Evolutionary conservation across 2,113 vertebrate genomes (phyloP).

Genomic region (Myotis brandtii): DNA sequence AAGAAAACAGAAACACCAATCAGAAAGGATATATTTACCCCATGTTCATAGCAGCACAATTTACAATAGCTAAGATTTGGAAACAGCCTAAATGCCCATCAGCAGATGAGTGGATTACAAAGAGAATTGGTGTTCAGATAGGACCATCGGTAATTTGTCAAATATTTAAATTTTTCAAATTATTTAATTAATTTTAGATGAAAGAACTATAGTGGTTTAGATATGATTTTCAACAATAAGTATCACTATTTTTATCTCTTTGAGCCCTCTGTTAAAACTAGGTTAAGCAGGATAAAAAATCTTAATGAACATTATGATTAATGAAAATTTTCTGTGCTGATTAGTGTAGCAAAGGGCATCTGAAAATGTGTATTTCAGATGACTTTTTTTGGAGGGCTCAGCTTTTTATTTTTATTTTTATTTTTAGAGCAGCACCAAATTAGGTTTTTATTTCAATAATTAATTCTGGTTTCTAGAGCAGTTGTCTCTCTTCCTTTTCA

Average conservation of each 20-base stretch:
- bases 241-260: neutral
- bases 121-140: neutral
- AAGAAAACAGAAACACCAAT: too few species aligned
- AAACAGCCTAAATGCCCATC: too few species aligned
- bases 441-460: neutral
- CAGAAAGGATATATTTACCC: too few species aligned
- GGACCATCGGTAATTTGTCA: neutral
- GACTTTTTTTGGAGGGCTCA: neutral
- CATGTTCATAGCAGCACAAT: too few species aligned
- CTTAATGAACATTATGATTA: neutral
- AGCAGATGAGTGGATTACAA: neutral
- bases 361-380: neutral
- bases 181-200: slow-evolving; percentile 25
- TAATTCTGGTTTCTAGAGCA: neutral
- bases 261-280: neutral
- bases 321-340: neutral
- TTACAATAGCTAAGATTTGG: too few species aligned
- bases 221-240: slow-evolving; percentile 20
- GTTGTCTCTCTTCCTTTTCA: neutral
- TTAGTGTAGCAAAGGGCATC: neutral
- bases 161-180: neutral
- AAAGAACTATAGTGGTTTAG: neutral
- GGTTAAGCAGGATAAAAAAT: neutral
- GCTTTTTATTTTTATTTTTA: neutral
- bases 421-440: neutral